Base-by-base conservation (phyloP, 2,888 invertebrate species). In the Malthinus flaveolus region DNA sequence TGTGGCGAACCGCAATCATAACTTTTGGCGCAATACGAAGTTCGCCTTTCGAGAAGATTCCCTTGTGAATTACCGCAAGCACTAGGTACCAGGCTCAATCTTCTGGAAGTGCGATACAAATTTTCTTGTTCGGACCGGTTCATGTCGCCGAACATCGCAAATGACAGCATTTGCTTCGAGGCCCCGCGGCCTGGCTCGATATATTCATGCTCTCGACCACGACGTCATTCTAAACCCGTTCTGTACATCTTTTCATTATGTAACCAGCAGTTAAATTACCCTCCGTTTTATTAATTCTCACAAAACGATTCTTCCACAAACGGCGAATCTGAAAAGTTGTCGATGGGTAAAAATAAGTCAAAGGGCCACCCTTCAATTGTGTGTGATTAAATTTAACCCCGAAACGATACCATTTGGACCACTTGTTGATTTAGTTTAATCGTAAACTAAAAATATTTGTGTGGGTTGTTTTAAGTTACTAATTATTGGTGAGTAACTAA, bases 101-200 rank as follows among this genome's bases (percentile, higher is more conserved):
- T 84, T 65, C 85, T 81, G 66, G 85, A 85, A 71, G 85, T 85
- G 66, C 85, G 79, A 72, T 83, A 86, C 67, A 86, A 77, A 68
- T 80, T 83, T 72, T 85, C 85, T 77, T 86, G 85, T 73, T 85
- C 85, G 63, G 83, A 84, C 60, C 85, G 82, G 79, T 85, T 85
- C 85, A 85, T 85, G 70, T 79, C 80, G 71, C 71, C 69, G 70
- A 72, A 66, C 77, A 80, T 78, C 70, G 80, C 78, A 74, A 79
- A 72, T 71, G 79, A 78, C 73, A 80, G 78, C 80, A 81, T 80
- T 75, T 71, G 72, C 59, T 64, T 59, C 54, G 63, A 58, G 67
- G 68, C 68, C 70, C 62, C 55, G 42, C 59, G 71, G 66, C 65
- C 65, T 56, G 61, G 62, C 61, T 57, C 59, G 55, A 36, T 44